phyloP scores from a whole-genome alignment of 1,140 invertebrate species.

The Macrotrachela quadricornifera region DNA sequence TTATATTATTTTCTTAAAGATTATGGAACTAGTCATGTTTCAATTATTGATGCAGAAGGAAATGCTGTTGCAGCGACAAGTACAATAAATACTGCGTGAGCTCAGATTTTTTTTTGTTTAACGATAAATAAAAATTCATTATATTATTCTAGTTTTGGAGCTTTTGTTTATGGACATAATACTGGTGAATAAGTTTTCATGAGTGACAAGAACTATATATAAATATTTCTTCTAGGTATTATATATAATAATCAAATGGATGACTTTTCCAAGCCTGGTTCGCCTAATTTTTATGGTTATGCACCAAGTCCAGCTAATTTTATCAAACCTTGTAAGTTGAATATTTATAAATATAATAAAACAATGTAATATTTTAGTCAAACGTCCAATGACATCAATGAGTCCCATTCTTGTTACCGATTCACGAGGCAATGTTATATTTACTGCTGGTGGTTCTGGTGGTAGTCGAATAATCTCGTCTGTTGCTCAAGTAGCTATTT shows the following conservation, averaged over 20 bases:
- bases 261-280: constrained; percentile 60
- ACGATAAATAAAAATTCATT: neutral
- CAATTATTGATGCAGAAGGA: constrained; percentile 57
- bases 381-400: constrained; percentile 75
- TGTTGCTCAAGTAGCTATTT: constrained; percentile 42
- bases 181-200: constrained; percentile 35
- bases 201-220: no score
- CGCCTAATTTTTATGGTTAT: constrained; percentile 51
- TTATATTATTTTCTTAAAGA: neutral
- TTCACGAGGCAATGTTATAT: constrained; percentile 37
- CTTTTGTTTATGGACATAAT: constrained; percentile 29
- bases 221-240: constrained; percentile 37
- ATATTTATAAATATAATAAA: no score
- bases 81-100: constrained; percentile 72
- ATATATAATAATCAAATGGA: constrained; percentile 83
- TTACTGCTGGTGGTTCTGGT: constrained; percentile 67
- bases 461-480: constrained; percentile 68
- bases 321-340: constrained; percentile 43
- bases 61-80: constrained; percentile 78
- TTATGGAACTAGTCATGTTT: constrained; percentile 41
- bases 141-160: constrained; percentile 27
- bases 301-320: constrained; percentile 53
- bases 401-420: constrained; percentile 59
- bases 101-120: neutral
- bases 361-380: constrained; percentile 22